Conservation (phyloP, 2,113 vertebrate genomes). For the human region GRCh38 chr4:164536001-164536500, state of each 20-base stretch:
- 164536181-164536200: not conserved
- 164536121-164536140: constrained; percentile 42
- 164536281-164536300: constrained; percentile 27
- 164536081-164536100: constrained; percentile 45
- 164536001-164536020: constrained; percentile 29
- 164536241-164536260: not conserved
- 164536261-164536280: constrained; percentile 15
- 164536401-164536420: not conserved
- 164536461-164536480: not conserved
- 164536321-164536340: not conserved
- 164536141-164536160: constrained; percentile 63
- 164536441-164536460: not conserved
- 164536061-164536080: constrained; percentile 38
- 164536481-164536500: not conserved
- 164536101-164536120: constrained; percentile 65
- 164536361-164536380: not conserved
- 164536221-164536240: not conserved
- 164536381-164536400: not conserved
- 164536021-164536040: constrained; percentile 44
- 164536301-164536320: not conserved
- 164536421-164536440: not conserved
- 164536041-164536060: not conserved
- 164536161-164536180: not conserved
- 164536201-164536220: not conserved
- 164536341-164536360: not conserved